Percentiles rank a stretch among this genome's conserved stretches.
Evolutionary conservation across 2,888 invertebrate species (phyloP).

Genomic region (Corythucha ciliata): DNA sequence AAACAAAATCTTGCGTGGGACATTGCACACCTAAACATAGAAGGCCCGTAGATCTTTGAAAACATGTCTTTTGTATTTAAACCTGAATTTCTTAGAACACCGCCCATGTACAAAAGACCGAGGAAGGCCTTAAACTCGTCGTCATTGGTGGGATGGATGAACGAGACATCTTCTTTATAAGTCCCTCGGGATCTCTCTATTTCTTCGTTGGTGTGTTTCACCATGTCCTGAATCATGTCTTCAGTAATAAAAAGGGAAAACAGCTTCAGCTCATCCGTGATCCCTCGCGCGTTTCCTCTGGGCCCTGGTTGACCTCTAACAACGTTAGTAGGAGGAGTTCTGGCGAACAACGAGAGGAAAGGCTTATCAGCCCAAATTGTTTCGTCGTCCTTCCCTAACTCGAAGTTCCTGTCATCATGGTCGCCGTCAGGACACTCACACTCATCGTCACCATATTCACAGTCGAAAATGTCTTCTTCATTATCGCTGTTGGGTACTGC

Average conservation of each 20-base stretch:
- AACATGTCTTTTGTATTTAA: slow-evolving; percentile 10
- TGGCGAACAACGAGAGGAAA: neutral
- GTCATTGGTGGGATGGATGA: neutral
- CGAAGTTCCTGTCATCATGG: neutral
- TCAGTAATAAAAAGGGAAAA: slow-evolving; percentile 9
- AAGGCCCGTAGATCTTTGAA: slow-evolving; percentile 5
- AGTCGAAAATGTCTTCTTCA: neutral
- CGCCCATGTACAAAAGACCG: slow-evolving; percentile 12
- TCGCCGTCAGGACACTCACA: neutral
- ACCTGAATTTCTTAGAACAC: slow-evolving; percentile 2
- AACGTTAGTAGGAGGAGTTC: neutral
- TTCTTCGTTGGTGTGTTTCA: slow-evolving; percentile 15
- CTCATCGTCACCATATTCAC: neutral
- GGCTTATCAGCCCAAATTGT: neutral
- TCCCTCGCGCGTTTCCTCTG: neutral
- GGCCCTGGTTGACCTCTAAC: neutral
- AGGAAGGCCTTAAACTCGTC: neutral
- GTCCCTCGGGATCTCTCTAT: neutral
- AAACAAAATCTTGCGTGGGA: slow-evolving; percentile 15
- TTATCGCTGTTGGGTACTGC: neutral
- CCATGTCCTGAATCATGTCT: slow-evolving; percentile 17
- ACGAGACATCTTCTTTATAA: neutral
- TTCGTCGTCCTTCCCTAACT: neutral
- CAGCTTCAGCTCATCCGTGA: neutral
- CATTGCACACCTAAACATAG: slow-evolving; percentile 10